Base-by-base conservation (phyloP, 2,888 invertebrate genomes). In the Apoda limacodes region DNA sequence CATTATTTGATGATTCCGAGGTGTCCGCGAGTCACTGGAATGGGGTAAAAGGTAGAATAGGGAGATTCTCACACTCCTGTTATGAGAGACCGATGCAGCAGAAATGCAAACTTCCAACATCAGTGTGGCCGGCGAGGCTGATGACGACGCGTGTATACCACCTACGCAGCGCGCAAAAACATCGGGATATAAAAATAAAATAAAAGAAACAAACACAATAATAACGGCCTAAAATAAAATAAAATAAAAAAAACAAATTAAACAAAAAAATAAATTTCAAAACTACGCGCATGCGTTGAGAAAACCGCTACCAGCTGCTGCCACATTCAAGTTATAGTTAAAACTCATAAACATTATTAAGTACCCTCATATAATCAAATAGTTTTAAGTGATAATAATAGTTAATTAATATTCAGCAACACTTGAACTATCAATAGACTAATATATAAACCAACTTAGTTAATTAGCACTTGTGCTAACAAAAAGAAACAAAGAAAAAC, bases 1-100 rank as follows among this genome's bases (percentile, higher is more conserved):
- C 72, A 80, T 80, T 80, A 78, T 75, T 76, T 75, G 80, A 80
- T 78, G 80, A 80, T 76, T 74, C 58, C 62, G 67, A 59, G 72
- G 72, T 55, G 58, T 53, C 56, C 58, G 66, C 59, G 69, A 58
- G 55, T 64, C 64, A 65, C 65, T 60, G 67, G 71, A 57, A 57
- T 60, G 68, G 57, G 71, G 34, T 27, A 45, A 52, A 52, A 44
- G 43, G 43, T 30, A 57, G 39, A 50, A 45, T 37, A 45, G 54
- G 54, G 51, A 56, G 40, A 33, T 27, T 35, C 70, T 51, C 71
- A 63, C 58, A 48, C 74, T 67, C 53, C 48, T 27, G 40, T 25
- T 44, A 39, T 39, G 44, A 53, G 44, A 35, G 47, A 52, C 52
- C 66, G 54, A 48, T 70, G 71, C 72, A 64, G 70, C 71, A 70